Evolutionary conservation across 92 coral and sea anemone species (phyloP).

Genomic region (Palythoa heliodiscus): DNA sequence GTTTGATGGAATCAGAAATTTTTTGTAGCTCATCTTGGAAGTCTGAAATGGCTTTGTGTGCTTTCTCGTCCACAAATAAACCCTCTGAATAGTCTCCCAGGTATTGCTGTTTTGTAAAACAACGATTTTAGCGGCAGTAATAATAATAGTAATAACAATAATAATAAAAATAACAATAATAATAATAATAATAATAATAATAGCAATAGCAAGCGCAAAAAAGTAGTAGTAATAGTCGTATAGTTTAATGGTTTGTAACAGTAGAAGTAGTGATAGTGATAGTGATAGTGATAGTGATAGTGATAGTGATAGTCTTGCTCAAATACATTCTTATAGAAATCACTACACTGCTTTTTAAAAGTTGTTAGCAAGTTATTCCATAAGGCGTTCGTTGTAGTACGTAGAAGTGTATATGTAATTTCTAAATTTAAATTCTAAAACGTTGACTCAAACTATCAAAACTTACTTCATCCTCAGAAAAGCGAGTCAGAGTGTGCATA

Average conservation of each 20-base stretch:
- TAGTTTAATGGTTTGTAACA: too few relatives aligned
- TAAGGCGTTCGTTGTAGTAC: too few relatives aligned
- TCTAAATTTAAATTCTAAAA: too few relatives aligned
- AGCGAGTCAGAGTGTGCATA: constrained; percentile 50
- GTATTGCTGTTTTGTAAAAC: constrained; percentile 22
- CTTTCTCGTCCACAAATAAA: constrained; percentile 45
- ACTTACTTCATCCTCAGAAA: constrained; percentile 46
- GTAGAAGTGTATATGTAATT: too few relatives aligned
- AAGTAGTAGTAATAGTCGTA: too few relatives aligned
- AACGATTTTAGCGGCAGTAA: not conserved
- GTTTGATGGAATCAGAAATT: constrained; percentile 47
- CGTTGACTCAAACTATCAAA: not conserved
- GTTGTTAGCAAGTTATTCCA: too few relatives aligned
- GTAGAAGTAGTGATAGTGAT: too few relatives aligned
- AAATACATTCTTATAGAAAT: too few relatives aligned
- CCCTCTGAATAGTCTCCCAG: constrained; percentile 52
- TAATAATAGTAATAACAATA: not conserved
- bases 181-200: too few relatives aligned
- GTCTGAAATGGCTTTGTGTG: constrained; percentile 48
- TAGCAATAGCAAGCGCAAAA: too few relatives aligned
- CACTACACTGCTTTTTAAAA: too few relatives aligned
- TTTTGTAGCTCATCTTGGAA: constrained; percentile 56
- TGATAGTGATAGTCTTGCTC: not conserved
- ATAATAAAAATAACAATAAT: not conserved
- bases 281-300: too few relatives aligned